Conservation (phyloP, 2,888 invertebrate genomes). For the Itoplectis maculator region DNA sequence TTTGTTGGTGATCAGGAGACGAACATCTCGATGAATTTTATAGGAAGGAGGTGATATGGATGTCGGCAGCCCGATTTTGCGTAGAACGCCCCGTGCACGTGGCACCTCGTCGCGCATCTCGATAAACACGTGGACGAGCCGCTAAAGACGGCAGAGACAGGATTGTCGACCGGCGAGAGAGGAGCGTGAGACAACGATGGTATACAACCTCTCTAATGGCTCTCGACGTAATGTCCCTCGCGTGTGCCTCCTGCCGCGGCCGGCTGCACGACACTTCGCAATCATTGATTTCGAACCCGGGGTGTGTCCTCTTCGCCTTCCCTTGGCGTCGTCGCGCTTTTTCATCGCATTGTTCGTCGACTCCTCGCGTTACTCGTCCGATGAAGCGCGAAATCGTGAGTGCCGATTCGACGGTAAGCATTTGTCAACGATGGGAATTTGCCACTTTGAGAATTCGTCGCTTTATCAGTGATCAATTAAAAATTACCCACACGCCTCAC, state of each 20-base stretch:
- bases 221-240: conserved; percentile 34
- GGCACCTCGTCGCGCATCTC: too few species aligned
- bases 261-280: conserved; percentile 39
- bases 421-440: neutral
- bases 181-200: conserved; percentile 66
- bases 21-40: too few species aligned
- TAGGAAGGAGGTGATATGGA: too few species aligned
- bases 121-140: neutral
- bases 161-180: conserved; percentile 59
- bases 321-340: neutral
- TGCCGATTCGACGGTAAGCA: neutral
- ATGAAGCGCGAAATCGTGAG: neutral
- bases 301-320: conserved; percentile 22
- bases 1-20: too few species aligned
- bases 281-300: conserved; percentile 43
- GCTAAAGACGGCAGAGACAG: conserved; percentile 24
- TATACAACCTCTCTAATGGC: conserved; percentile 48
- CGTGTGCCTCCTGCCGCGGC: conserved; percentile 19
- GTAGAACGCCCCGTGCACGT: too few species aligned
- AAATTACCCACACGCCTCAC: too few species aligned
- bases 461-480: neutral
- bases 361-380: neutral
- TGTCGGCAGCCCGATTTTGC: too few species aligned
- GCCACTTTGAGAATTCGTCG: neutral
- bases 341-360: neutral